These are phyloP conservation scores for Acheta domesticus DNA, from an alignment of 2,888 invertebrate genomes.

Conservation along the genomic window DNA sequence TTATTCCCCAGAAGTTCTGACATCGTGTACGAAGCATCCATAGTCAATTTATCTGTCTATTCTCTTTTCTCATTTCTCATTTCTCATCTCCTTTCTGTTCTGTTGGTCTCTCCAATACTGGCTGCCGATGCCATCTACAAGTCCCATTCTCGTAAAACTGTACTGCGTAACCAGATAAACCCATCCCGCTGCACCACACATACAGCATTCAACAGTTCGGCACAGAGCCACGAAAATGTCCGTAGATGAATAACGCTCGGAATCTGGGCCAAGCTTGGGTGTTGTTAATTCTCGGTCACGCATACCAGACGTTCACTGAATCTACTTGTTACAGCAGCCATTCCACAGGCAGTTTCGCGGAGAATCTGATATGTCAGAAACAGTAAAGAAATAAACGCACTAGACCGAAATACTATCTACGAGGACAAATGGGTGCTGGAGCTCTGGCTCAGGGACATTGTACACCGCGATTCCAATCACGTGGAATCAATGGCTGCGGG, in stretches of 20 bases:
- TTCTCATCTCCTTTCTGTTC: not conserved
- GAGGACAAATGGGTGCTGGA: too few relatives aligned
- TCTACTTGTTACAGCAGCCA: too few relatives aligned
- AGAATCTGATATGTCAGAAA: too few relatives aligned
- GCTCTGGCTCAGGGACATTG: too few relatives aligned
- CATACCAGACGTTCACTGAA: not conserved
- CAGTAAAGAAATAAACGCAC: too few relatives aligned
- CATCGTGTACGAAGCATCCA: too few relatives aligned
- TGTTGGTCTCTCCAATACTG: not conserved
- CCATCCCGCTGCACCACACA: not conserved
- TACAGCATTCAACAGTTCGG: conserved; percentile 3
- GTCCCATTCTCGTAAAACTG: not conserved
- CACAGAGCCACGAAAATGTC: not conserved
- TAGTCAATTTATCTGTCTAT: too few relatives aligned
- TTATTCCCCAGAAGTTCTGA: too few relatives aligned
- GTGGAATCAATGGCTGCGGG: too few relatives aligned
- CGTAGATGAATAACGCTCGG: not conserved
- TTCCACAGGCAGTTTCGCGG: too few relatives aligned
- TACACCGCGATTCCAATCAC: too few relatives aligned
- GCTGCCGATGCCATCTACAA: not conserved
- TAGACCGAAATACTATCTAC: too few relatives aligned
- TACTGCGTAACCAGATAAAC: not conserved
- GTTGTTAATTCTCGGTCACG: not conserved
- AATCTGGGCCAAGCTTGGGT: not conserved
- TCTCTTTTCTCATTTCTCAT: not conserved